Base-by-base conservation (phyloP, 2,888 invertebrate species). In the Polyommatus iphigenia region DNA sequence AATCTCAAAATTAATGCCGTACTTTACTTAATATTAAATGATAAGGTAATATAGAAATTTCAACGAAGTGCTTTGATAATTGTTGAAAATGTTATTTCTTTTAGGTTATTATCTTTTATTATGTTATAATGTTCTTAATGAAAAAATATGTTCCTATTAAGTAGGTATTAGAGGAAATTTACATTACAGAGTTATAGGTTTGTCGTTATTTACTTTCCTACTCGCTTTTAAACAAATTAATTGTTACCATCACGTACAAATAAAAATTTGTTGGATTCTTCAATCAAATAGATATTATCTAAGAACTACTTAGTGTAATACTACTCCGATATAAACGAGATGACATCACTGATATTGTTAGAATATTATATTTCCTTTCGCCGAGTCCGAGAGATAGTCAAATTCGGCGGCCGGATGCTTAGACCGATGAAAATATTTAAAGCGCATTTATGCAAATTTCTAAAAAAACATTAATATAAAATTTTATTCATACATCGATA, bases 1-100 rank as follows among this genome's bases (percentile, higher is more conserved):
- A 81, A 77, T 73, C 71, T 59, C 75, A 76, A 79, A 78, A 80
- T 80, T 80, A 71, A 78, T 76, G 77, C 71, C 78, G 57, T 77
- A 79, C 78, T 79, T 78, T 79, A 78, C 78, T 79, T 77, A 75
- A 78, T 75, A 54, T 73, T 73, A 46, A 73, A 73, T 29, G 75
- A 75, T 75, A 75, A 75, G 75, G 54, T 46, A 73, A 46, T 72
- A 67, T 13, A 72, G 46, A 72, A 72, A 73, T 73, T 73, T 73
- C 73, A 73, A 46, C 41, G 73, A 73, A 73, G 73, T 41, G 73
- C 73, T 73, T 67, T 73, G 73, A 73, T 73, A 73, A 73, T 73
- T 73, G 73, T 46, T 73, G 73, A 73, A 73, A 73, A 73, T 73
- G n/a, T 46, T 73, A 20, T 73, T 73, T 73, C 46, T 20, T 73